phyloP scores from a whole-genome alignment of 2,113 vertebrate genomes.

The Coreoperca whiteheadi region DNA sequence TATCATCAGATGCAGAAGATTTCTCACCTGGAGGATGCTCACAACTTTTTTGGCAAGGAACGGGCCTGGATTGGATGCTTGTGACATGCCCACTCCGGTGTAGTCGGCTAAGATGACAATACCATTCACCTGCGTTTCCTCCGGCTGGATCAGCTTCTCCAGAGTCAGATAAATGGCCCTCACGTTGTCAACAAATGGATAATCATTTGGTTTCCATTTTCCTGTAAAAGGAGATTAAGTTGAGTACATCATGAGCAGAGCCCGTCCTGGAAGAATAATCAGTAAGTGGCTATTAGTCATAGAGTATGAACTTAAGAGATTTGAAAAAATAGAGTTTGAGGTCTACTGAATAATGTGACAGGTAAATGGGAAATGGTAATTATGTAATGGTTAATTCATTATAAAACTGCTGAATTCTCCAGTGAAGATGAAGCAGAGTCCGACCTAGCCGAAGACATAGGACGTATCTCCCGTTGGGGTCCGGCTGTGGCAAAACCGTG shows the following conservation, averaged over 20 bases:
- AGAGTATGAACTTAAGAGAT: neutral
- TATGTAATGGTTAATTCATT: neutral
- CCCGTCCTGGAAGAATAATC: neutral
- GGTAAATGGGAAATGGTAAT: neutral
- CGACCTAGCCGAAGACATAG: slow-evolving; percentile 95
- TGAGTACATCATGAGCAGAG: neutral
- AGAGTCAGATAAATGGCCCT: slow-evolving; percentile 96
- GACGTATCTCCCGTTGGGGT: slow-evolving; percentile 92
- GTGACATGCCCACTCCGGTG: slow-evolving; percentile 96
- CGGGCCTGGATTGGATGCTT: slow-evolving; percentile 97
- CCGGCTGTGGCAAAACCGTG: slow-evolving; percentile 91
- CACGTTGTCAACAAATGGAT: slow-evolving; percentile 97
- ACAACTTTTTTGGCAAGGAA: slow-evolving; percentile 99
- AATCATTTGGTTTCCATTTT: slow-evolving; percentile 95
- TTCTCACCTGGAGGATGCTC: slow-evolving; percentile 96
- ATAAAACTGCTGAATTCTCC: neutral
- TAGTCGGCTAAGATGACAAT: slow-evolving; percentile 98
- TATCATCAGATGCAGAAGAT: accelerated
- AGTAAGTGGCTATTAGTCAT: slow-evolving; percentile 10
- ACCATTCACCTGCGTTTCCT: slow-evolving; percentile 98
- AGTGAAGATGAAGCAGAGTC: neutral
- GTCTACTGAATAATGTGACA: neutral
- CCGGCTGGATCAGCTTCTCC: slow-evolving; percentile 97
- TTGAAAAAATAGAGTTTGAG: neutral
- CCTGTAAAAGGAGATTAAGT: slow-evolving; percentile 82